A percentile compares a stretch with the other conserved stretches of the same genome.
Evolutionary conservation across 1,140 invertebrate species (phyloP).

Genomic region (Nylanderia fulva): DNA sequence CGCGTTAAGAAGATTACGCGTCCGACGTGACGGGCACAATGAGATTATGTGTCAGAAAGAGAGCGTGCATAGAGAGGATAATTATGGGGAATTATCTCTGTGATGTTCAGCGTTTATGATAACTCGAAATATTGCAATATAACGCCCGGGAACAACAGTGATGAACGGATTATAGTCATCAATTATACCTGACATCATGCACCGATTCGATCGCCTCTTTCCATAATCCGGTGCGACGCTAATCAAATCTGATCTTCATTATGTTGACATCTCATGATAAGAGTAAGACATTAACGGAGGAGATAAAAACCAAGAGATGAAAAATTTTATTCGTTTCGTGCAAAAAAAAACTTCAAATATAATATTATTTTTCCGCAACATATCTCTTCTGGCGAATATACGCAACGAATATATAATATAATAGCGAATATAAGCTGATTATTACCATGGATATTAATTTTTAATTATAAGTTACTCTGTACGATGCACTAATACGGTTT

Average conservation of each 20-base stretch:
- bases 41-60: slow-evolving; percentile 38
- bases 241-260: slow-evolving; percentile 30
- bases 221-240: slow-evolving; percentile 37
- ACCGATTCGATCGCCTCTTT: slow-evolving; percentile 27
- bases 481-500: background rate
- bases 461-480: background rate
- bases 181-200: slow-evolving; percentile 27
- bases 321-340: background rate
- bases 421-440: background rate
- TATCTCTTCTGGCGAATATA: background rate
- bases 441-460: slow-evolving; percentile 13
- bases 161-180: slow-evolving; percentile 42
- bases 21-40: background rate
- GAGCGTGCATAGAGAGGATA: background rate
- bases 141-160: slow-evolving; percentile 20
- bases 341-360: too few species aligned
- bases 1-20: slow-evolving; percentile 48
- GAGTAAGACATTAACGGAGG: slow-evolving; percentile 10
- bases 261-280: slow-evolving; percentile 13
- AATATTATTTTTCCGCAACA: background rate
- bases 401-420: too few species aligned
- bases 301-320: slow-evolving; percentile 6
- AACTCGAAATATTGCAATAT: slow-evolving; percentile 29
- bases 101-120: slow-evolving; percentile 27
- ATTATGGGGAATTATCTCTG: slow-evolving; percentile 23